These are phyloP conservation scores for Lophochroa leadbeateri DNA, from an alignment of 2,113 vertebrate genomes.

Conservation along the genomic window DNA sequence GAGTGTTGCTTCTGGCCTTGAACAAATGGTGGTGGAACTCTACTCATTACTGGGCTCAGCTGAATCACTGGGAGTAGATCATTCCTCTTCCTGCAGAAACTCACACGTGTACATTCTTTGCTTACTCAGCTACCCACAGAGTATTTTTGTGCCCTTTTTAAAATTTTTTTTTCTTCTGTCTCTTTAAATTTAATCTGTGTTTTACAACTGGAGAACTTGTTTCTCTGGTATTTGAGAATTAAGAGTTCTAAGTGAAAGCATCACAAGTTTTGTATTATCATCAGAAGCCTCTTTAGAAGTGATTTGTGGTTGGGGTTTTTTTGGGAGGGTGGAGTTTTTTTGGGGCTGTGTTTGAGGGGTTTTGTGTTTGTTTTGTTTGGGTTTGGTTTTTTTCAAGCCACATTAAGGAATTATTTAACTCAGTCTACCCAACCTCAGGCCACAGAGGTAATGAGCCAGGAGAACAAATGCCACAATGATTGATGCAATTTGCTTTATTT, in stretches of 20 bases:
- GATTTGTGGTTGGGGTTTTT: neutral
- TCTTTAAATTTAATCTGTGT: neutral
- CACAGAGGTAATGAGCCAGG: neutral
- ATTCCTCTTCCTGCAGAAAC: neutral
- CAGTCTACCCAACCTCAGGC: neutral
- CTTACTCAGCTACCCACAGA: constrained; percentile 35
- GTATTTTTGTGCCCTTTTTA: neutral
- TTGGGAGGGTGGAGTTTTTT: too few species aligned
- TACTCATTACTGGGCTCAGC: neutral
- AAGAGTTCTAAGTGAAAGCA: neutral
- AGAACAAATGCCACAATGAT: neutral
- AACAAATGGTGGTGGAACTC: neutral
- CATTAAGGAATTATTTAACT: neutral
- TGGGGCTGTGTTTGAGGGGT: neutral
- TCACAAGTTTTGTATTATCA: neutral
- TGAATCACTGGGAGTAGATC: neutral
- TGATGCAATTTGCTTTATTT: neutral
- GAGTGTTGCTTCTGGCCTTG: neutral
- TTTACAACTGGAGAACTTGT: neutral
- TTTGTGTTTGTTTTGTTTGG: neutral
- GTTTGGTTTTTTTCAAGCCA: neutral
- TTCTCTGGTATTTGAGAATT: constrained; percentile 20
- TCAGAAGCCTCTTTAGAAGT: neutral
- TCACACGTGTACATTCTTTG: neutral
- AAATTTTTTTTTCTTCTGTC: neutral